Conservation (phyloP, 64 coral and sea anemone genomes). For the Montipora foliosa region DNA sequence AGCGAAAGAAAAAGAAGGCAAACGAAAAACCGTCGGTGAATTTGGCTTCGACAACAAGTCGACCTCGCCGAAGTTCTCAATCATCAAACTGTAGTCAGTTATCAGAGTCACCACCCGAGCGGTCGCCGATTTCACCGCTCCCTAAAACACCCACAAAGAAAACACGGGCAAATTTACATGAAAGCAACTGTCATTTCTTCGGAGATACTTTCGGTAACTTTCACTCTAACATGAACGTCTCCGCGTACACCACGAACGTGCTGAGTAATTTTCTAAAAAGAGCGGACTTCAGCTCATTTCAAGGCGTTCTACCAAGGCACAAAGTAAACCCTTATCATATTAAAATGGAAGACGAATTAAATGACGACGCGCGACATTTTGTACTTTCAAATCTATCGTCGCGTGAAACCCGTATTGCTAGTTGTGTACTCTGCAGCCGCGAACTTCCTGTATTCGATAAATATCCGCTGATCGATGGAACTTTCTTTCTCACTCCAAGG, state of each 20-base stretch:
- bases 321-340: conserved; percentile 99
- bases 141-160: conserved; percentile 91
- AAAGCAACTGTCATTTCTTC: conserved; percentile 67
- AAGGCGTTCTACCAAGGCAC: conserved; percentile 91
- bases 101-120: conserved; percentile 77
- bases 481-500: conserved; percentile 94
- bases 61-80: conserved; percentile 87
- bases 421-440: conserved; percentile 89
- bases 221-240: conserved; percentile 28
- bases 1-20: conserved; percentile 96
- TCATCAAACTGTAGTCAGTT: conserved; percentile 84
- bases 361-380: conserved; percentile 90
- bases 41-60: conserved; percentile 47
- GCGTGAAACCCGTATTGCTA: conserved; percentile 68
- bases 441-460: conserved; percentile 96
- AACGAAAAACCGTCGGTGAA: conserved; percentile 93
- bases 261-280: conserved; percentile 87
- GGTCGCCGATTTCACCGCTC: conserved; percentile 86
- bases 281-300: conserved; percentile 90
- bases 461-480: conserved; percentile 96
- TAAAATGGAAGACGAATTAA: conserved; percentile 97
- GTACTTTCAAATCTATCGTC: conserved; percentile 86
- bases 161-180: conserved; percentile 76
- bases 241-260: conserved; percentile 20
- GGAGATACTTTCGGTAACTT: conserved; percentile 53